phyloP scores from a whole-genome alignment of 2,888 invertebrate species.

The Plebejus melissa region DNA sequence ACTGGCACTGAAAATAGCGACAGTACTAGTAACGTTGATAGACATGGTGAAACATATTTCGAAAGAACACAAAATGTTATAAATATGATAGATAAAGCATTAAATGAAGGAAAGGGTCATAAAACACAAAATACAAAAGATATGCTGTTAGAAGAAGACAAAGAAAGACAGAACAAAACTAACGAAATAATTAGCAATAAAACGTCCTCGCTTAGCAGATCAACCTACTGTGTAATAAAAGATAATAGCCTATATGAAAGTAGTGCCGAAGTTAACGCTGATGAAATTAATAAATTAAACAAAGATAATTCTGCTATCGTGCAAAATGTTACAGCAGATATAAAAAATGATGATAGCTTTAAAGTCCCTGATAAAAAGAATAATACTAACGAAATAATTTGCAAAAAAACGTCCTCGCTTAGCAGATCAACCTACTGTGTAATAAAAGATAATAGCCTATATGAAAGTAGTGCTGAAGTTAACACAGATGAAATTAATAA shows the following conservation, averaged over 20 bases:
- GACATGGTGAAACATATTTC: not conserved
- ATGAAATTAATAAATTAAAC: slow-evolving; percentile 24
- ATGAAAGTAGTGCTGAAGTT: slow-evolving; percentile 9
- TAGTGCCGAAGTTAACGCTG: not conserved
- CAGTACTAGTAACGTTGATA: not conserved
- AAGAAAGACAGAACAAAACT: slow-evolving; percentile 28
- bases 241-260: slow-evolving; percentile 20
- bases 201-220: slow-evolving; percentile 23
- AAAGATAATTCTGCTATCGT: slow-evolving; percentile 28
- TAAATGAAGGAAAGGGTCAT: not conserved
- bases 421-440: slow-evolving; percentile 31
- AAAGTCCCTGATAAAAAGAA: slow-evolving; percentile 39
- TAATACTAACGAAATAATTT: not conserved
- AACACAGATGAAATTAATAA: slow-evolving; percentile 16
- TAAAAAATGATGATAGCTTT: slow-evolving; percentile 15
- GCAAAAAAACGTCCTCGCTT: not conserved
- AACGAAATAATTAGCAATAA: not conserved
- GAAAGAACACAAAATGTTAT: slow-evolving; percentile 26
- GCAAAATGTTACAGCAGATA: not conserved
- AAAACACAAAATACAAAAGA: slow-evolving; percentile 8
- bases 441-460: slow-evolving; percentile 19
- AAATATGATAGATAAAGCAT: not conserved
- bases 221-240: slow-evolving; percentile 29
- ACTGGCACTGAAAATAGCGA: slow-evolving; percentile 12
- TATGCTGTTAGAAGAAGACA: slow-evolving; percentile 29